These are phyloP conservation scores for Drosophila melanosoma DNA, from an alignment of 2,888 invertebrate genomes.

Conservation along the genomic window DNA sequence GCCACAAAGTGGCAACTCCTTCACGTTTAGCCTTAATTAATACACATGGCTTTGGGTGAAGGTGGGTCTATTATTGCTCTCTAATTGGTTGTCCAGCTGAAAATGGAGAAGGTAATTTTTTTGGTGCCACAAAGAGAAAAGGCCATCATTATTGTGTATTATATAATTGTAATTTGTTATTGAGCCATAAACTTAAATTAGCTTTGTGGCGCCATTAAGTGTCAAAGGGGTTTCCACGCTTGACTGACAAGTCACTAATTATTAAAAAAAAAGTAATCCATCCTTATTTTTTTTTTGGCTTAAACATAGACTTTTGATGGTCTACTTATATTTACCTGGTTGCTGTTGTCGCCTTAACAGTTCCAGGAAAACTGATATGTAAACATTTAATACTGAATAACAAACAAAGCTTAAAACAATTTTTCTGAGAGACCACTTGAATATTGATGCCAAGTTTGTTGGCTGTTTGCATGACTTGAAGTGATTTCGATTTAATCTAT, in stretches of 20 bases:
- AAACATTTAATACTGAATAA: slow-evolving; percentile 1
- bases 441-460: slow-evolving; percentile 13
- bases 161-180: slow-evolving; percentile 71
- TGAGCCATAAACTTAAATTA: slow-evolving; percentile 42
- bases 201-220: slow-evolving; percentile 34
- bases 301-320: slow-evolving; percentile 6
- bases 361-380: slow-evolving; percentile 3
- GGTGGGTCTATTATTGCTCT: slow-evolving; percentile 47
- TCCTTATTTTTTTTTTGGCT: not conserved
- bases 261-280: slow-evolving; percentile 44
- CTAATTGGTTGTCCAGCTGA: slow-evolving; percentile 53
- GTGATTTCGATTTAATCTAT: slow-evolving; percentile 9
- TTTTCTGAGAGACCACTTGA: not conserved
- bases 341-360: slow-evolving; percentile 11
- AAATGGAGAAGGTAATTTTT: not conserved
- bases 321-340: slow-evolving; percentile 2
- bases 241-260: slow-evolving; percentile 46
- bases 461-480: slow-evolving; percentile 12
- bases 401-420: slow-evolving; percentile 6
- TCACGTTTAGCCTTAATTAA: slow-evolving; percentile 62
- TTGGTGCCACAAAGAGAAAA: not conserved
- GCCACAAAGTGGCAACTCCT: slow-evolving; percentile 34
- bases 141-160: slow-evolving; percentile 43
- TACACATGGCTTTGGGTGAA: slow-evolving; percentile 48
- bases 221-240: slow-evolving; percentile 33